Base-by-base conservation (phyloP, 1,140 invertebrate genomes). In the Aphaenogaster ashmeadi region DNA sequence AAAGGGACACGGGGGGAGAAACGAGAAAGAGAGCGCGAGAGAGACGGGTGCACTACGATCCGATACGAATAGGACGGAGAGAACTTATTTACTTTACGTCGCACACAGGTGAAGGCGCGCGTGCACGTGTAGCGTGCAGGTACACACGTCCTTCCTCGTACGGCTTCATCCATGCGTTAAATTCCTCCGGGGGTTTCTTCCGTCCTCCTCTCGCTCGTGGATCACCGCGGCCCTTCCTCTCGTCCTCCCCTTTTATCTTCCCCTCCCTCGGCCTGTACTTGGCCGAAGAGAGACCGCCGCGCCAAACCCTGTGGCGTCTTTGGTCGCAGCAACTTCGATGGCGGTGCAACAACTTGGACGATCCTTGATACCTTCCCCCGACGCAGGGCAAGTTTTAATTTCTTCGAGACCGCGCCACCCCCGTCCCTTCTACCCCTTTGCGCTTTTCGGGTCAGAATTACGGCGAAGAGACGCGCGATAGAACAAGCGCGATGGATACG, bases 91-190 rank as follows among this genome's bases (percentile, higher is more conserved):
- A 92, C 92, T 92, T 92, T 92, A 87, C 81, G 90, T 93, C 92
- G 88, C 89, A 85, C 89, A 88, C 71, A 74, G 50, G 84, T 89
- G 75, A 81, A 87, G 8, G 13, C 44, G n/a, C 41, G 50, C 58
- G 66, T 85, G 81, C 86, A 66, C 56, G 79, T 50, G 86, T 84
- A 21, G 38, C n/a, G 66, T 69, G 74, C 79, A 77, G 69, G 66
- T 58, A 72, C 69, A 78, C 50, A 21, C 74, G 71, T 81, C 50
- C n/a, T 27, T 41, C 36, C n/a, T 38, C 66, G 89, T 90, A 92
- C 88, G 93, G 89, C 93, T 93, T 93, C 92, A 93, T 93, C 93
- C 93, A 94, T 94, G 93, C 93, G 93, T 94, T 93, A 94, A 94
- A 94, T 94, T 94, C 93, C 93, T 94, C 92, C 85, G 83, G 93